Base-by-base conservation (phyloP, 2,113 vertebrate species). In the Microcebus lehilahytsara region DNA sequence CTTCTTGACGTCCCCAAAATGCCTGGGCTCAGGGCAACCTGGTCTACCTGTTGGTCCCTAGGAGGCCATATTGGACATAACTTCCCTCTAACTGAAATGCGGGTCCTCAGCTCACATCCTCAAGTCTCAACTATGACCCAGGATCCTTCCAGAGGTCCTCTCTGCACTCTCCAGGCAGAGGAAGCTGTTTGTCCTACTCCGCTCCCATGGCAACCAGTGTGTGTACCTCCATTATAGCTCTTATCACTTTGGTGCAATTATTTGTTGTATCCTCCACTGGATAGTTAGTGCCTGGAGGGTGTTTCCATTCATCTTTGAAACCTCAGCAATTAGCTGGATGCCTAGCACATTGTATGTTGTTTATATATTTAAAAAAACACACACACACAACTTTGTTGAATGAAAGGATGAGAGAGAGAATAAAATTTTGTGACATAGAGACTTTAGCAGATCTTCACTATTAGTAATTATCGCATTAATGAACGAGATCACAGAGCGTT, bases 191-290 rank as follows among this genome's bases (percentile, higher is more conserved):
- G 80, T 79, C 89, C 78, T 58, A 53, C 51, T 91, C 90, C 93
- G 97, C 92, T 93, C 79, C 96, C 94, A 93, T 96, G 95, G 97
- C 96, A 97, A 96, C 97, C 27, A 0, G 74, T 64, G n/a, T 81
- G 32, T 71, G 27, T 37, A 58, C 87, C 92, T 93, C 94, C 87
- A 77, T 93, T 92, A 96, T 32, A 92, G 87, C 91, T 85, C 85
- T 97, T 95, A 94, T 9, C 66, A 90, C 80, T 97, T 92, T 56
- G 95, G 87, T 92, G 74, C 12, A 12, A 93, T 97, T 93, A 95
- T 93, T 97, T 96, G 64, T 96, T 96, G 79, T 93, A 49, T 84
- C 87, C 51, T 93, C 84, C 51, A 89, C 81, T 83, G 74, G 85
- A 78, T 62, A 40, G 96, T 93, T 96, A 91, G 92, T 96, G 86